phyloP scores from a whole-genome alignment of 2,113 vertebrate species.

The Stomatorhinus ivindoensis region DNA sequence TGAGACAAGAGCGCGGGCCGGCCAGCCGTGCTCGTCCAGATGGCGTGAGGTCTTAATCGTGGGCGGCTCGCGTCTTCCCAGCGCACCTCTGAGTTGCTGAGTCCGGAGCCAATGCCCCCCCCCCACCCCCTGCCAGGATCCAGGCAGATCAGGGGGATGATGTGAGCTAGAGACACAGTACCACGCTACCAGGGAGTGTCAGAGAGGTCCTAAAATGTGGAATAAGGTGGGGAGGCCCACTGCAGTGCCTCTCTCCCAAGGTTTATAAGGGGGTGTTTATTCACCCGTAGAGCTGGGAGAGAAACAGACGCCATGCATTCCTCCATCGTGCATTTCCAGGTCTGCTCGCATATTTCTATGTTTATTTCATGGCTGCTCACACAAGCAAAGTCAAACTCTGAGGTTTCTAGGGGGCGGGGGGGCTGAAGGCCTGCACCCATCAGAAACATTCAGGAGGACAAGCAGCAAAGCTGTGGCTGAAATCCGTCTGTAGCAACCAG shows the following conservation, averaged over 20 bases:
- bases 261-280: background rate
- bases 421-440: background rate
- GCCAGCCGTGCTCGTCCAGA: background rate
- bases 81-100: background rate
- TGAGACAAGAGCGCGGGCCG: slow-evolving; percentile 8
- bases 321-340: background rate
- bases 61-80: background rate
- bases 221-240: background rate
- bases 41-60: slow-evolving; percentile 23
- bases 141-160: background rate
- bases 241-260: background rate
- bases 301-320: background rate
- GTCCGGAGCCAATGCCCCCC: background rate
- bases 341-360: background rate
- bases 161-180: background rate
- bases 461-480: background rate
- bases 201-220: background rate
- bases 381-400: background rate
- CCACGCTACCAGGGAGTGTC: background rate
- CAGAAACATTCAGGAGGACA: background rate
- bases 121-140: background rate
- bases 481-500: slow-evolving; percentile 15
- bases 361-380: background rate
- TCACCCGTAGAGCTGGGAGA: background rate
- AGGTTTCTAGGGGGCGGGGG: background rate